Base-by-base conservation (phyloP, 64 coral and sea anemone genomes). In the Stylophora pistillata region DNA sequence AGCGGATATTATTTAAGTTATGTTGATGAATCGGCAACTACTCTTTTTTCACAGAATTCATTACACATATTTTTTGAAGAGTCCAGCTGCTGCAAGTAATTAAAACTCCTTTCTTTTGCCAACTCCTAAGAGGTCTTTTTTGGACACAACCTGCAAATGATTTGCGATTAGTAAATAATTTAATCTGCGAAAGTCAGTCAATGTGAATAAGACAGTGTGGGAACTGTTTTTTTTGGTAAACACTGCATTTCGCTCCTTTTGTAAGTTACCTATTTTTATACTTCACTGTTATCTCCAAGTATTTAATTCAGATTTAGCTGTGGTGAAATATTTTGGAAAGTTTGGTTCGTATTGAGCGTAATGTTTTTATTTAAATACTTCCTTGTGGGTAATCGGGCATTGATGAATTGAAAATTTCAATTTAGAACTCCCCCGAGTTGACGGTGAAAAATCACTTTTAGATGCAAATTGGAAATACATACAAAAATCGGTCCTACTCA, bases 61-160 rank as follows among this genome's bases (percentile, higher is more conserved):
- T 31, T 2, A n/a, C 69, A 62, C 25, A 68, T 84, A 84, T 69
- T 84, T 84, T 84, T 84, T 84, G 12, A 84, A 68, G 37, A 41
- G 52, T 26, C 33, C 80, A 84, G 80, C 62, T 68, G 80, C 32
- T 63, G 1, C 13, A 84, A 69, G 33, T 84, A 26, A 69, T 69
- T 21, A 84, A 52, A 25, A 33, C 4, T 62, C 78, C 23, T 64
- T 41, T 64, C 23, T 37, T 15, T 37, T 81, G 32, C 57, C 30
- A 33, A 81, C 33, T n/a, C 62, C 80, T 69, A 15, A 69, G 80
- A 27, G 33, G 61, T 37, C 18, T 10, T 81, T 84, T 69, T 7
- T n/a, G 2, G 10, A n/a, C 60, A 47, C 34, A 84, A 69, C 34
- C 30, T 84, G 32, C 66, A 53, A 37, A 84, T 69, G 20, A 84